Percentiles rank a stretch among this genome's conserved stretches.
Evolutionary conservation across 1,140 invertebrate species (phyloP).

Genomic region (Ctenoplectra terminalis): DNA sequence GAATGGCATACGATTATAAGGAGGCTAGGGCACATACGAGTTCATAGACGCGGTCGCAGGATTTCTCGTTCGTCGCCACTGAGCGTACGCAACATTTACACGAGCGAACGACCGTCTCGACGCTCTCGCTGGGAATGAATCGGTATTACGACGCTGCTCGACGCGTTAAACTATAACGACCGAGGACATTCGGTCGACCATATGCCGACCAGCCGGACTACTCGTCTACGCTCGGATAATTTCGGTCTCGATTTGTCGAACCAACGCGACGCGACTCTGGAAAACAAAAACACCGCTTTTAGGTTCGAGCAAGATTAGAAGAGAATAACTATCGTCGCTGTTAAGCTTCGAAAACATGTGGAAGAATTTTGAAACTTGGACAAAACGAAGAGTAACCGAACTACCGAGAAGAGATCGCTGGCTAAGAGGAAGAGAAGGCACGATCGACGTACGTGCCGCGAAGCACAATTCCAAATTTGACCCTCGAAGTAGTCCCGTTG

Average conservation of each 20-base stretch:
- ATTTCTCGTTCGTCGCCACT: constrained; percentile 61
- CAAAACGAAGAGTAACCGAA: background rate
- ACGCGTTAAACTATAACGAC: constrained; percentile 79
- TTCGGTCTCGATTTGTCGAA: background rate
- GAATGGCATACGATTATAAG: constrained; percentile 38
- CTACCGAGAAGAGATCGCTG: background rate
- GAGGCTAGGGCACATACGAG: background rate
- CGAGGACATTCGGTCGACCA: constrained; percentile 68
- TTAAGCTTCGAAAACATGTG: too few relatives aligned
- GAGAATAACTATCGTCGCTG: too few relatives aligned
- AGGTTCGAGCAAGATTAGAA: too few relatives aligned
- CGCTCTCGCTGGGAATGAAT: constrained; percentile 72
- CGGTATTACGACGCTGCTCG: constrained; percentile 74
- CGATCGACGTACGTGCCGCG: constrained; percentile 66
- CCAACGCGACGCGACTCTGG: background rate
- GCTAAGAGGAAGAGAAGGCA: constrained; percentile 8
- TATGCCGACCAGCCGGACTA: constrained; percentile 37
- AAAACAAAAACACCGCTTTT: too few relatives aligned
- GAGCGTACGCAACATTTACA: constrained; percentile 72
- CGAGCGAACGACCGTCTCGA: constrained; percentile 70
- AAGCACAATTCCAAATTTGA: constrained; percentile 69
- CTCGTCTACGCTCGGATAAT: background rate
- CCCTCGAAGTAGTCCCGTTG: constrained; percentile 26
- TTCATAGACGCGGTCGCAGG: constrained; percentile 37
- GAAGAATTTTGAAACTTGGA: too few relatives aligned